Percentiles rank a stretch among this genome's conserved stretches.
Conservation (phyloP, 2,113 vertebrate genomes). For the Siphamia tubifer region DNA sequence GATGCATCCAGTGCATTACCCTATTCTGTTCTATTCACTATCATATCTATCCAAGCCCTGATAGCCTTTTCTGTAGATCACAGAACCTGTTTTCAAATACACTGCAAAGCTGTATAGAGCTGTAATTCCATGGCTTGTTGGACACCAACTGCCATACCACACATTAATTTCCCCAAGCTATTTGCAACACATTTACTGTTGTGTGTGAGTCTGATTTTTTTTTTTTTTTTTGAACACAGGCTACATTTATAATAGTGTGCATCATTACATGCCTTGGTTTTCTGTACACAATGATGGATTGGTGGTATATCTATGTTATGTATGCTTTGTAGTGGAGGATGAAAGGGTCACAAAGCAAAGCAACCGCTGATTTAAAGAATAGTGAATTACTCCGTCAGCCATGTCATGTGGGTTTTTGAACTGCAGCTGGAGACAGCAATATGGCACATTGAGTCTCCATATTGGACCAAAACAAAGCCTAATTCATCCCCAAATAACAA, state of each 20-base stretch:
- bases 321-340: constrained; percentile 13
- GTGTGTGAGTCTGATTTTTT: background rate
- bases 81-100: constrained; percentile 55
- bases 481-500: constrained; percentile 75
- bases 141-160: constrained; percentile 23
- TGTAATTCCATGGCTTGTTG: constrained; percentile 53
- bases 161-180: constrained; percentile 20
- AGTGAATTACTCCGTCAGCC: constrained; percentile 23
- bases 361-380: constrained; percentile 16
- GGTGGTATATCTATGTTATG: background rate
- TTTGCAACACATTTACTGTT: constrained; percentile 11
- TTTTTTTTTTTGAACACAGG: constrained; percentile 6
- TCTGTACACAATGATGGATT: constrained; percentile 13
- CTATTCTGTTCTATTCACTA: constrained; percentile 60
- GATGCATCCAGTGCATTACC: constrained; percentile 50
- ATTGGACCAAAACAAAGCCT: constrained; percentile 67
- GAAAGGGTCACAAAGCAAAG: constrained; percentile 35
- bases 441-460: constrained; percentile 42
- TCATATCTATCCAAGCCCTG: constrained; percentile 61
- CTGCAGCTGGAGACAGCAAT: constrained; percentile 47
- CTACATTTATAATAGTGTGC: constrained; percentile 11
- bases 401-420: constrained; percentile 50
- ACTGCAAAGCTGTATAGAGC: constrained; percentile 36
- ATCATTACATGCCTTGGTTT: background rate
- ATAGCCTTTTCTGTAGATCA: constrained; percentile 69